phyloP scores from a whole-genome alignment of 2,888 invertebrate species.

The Thereva nobilitata region DNA sequence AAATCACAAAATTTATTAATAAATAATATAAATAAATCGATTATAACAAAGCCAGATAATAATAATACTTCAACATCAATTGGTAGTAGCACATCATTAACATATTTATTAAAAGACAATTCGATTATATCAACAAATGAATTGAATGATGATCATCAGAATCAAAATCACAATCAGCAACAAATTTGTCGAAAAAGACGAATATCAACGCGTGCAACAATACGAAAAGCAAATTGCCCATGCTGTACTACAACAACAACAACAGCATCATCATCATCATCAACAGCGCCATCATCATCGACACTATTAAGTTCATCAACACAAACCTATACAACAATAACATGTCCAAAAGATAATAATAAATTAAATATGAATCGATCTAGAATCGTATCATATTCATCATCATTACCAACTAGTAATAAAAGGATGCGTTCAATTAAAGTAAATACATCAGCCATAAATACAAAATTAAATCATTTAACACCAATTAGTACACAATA shows the following conservation, averaged over 20 bases:
- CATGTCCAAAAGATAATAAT: background rate
- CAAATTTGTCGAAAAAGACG: background rate
- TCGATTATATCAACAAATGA: no score
- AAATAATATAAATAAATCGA: no score
- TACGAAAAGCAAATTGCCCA: background rate
- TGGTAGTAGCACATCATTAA: no score
- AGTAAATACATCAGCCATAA: background rate
- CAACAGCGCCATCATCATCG: background rate
- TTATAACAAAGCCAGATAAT: no score
- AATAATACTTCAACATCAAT: no score
- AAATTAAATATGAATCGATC: no score
- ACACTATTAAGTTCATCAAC: conserved; percentile 10
- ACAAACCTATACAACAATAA: background rate
- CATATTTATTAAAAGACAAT: no score
- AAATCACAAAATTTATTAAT: no score
- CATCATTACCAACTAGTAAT: background rate
- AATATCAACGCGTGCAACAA: background rate
- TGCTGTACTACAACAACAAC: background rate
- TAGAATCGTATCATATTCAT: background rate
- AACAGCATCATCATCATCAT: background rate
- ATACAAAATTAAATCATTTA: background rate
- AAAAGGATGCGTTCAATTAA: conserved; percentile 11
- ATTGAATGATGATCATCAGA: no score
- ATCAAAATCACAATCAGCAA: no score
- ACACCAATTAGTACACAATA: background rate